These are phyloP conservation scores for Drosophila rellima DNA, from an alignment of 2,888 invertebrate genomes.

Conservation along the genomic window DNA sequence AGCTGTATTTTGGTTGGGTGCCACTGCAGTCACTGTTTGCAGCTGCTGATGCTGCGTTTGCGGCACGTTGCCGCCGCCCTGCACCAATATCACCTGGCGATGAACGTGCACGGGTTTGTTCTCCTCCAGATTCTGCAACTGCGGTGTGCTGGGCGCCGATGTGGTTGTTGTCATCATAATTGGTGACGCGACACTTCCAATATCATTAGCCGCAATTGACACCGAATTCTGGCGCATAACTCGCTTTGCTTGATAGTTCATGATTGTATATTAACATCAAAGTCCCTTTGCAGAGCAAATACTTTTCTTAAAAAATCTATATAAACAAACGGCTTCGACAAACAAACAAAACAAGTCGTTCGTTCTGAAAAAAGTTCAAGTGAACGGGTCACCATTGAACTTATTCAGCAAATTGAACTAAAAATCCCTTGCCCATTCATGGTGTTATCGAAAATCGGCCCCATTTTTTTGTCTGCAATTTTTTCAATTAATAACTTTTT, in stretches of 20 bases:
- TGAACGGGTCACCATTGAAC: no score
- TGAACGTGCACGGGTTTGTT: slow-evolving; percentile 68
- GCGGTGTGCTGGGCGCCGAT: slow-evolving; percentile 59
- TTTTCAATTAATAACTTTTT: no score
- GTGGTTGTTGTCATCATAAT: slow-evolving; percentile 62
- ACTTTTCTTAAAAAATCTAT: no score
- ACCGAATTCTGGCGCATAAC: slow-evolving; percentile 77
- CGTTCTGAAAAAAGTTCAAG: no score
- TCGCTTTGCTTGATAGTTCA: slow-evolving; percentile 79
- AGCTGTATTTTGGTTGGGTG: slow-evolving; percentile 36
- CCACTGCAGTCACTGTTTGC: slow-evolving; percentile 15
- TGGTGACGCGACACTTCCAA: slow-evolving; percentile 45
- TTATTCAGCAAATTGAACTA: no score
- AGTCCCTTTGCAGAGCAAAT: no score
- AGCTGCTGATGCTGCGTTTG: slow-evolving; percentile 50
- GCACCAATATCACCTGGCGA: slow-evolving; percentile 68
- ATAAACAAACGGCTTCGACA: background rate
- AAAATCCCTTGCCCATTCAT: no score
- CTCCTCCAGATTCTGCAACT: slow-evolving; percentile 51
- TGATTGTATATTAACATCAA: slow-evolving; percentile 12
- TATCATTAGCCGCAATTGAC: slow-evolving; percentile 51
- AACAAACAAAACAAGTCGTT: no score
- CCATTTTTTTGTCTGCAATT: no score
- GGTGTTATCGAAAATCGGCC: no score
- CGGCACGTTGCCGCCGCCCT: slow-evolving; percentile 49